Percentiles rank a stretch among this genome's conserved stretches.
These are phyloP conservation scores for Nephrotoma flavescens DNA, from an alignment of 2,888 invertebrate genomes.

Conservation along the genomic window DNA sequence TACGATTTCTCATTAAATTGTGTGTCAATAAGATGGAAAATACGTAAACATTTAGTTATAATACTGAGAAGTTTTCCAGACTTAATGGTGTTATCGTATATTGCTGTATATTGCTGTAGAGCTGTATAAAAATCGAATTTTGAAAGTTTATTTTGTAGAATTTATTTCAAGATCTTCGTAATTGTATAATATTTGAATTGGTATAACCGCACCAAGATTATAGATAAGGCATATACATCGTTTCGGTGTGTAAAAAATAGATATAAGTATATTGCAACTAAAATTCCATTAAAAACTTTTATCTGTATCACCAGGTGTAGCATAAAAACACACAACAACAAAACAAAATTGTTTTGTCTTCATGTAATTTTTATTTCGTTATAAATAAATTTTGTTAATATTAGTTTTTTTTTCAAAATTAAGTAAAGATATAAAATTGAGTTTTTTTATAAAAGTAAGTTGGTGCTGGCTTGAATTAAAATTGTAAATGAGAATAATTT, in stretches of 20 bases:
- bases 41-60: too few relatives aligned
- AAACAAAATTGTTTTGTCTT: neutral
- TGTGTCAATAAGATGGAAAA: neutral
- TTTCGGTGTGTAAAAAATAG: neutral
- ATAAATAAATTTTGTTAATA: neutral
- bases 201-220: neutral
- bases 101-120: neutral
- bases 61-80: neutral
- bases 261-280: neutral
- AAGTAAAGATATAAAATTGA: neutral
- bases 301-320: neutral
- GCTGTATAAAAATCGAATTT: neutral
- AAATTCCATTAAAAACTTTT: neutral
- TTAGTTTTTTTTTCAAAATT: neutral
- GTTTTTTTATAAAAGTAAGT: neutral
- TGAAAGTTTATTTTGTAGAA: neutral
- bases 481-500: neutral
- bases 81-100: neutral
- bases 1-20: neutral
- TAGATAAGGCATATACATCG: neutral
- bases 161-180: neutral
- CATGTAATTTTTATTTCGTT: neutral
- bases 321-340: neutral
- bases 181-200: neutral
- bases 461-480: neutral